Evolutionary conservation across 2,797 vertebrate genomes (phyloP).

Genomic region (Varecia variegata): DNA sequence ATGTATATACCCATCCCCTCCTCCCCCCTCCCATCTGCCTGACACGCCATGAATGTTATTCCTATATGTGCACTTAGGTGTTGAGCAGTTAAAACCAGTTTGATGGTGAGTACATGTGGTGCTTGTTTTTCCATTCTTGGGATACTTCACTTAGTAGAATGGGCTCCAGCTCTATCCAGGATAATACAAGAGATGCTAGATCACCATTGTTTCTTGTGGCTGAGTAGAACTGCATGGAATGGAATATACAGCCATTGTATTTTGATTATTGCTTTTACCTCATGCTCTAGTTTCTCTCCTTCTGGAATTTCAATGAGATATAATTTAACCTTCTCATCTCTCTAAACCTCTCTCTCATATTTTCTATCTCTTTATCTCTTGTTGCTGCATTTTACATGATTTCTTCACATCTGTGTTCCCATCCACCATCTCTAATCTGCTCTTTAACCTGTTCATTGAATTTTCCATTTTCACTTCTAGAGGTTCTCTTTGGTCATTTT

Average conservation of each 20-base stretch:
- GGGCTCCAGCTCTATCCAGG: no score
- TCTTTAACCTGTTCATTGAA: not conserved
- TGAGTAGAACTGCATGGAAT: no score
- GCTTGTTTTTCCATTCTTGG: no score
- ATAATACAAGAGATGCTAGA: no score
- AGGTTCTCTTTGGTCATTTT: not conserved
- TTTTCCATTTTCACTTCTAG: constrained; percentile 34
- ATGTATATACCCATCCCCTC: no score
- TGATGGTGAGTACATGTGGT: no score
- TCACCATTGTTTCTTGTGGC: no score
- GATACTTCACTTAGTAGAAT: no score
- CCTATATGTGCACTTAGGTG: no score
- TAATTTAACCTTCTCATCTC: not conserved
- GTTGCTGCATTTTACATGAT: not conserved
- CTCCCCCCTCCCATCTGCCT: no score
- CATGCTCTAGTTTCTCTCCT: not conserved
- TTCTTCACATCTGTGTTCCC: not conserved
- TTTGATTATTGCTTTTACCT: constrained; percentile 11
- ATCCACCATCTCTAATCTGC: not conserved
- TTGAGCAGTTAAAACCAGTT: no score
- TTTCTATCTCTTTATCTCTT: not conserved
- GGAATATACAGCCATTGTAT: not conserved
- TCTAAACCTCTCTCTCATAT: not conserved
- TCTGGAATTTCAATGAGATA: constrained; percentile 7
- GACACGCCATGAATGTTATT: no score